A percentile compares a stretch with the other conserved stretches of the same genome.
These are phyloP conservation scores for Palythoa heliodiscus DNA, from an alignment of 92 coral and sea anemone species.

Conservation along the genomic window DNA sequence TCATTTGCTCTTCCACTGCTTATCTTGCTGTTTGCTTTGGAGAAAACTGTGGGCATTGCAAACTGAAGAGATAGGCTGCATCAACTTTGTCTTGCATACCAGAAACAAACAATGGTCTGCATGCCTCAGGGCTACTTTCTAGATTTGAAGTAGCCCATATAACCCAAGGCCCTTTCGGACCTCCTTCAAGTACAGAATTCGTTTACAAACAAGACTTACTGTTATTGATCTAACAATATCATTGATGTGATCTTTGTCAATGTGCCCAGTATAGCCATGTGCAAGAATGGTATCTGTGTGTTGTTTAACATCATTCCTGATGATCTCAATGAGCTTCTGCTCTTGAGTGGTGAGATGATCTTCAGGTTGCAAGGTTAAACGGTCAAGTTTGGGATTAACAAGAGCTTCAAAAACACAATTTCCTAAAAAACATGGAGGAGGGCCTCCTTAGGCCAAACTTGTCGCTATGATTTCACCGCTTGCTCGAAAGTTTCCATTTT, in stretches of 20 bases:
- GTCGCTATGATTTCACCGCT: slow-evolving; percentile 70
- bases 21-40: slow-evolving; percentile 26
- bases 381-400: slow-evolving; percentile 39
- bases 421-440: slow-evolving; percentile 64
- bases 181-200: slow-evolving; percentile 48
- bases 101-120: slow-evolving; percentile 55
- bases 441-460: slow-evolving; percentile 70
- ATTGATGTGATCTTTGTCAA: slow-evolving; percentile 27
- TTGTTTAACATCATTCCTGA: slow-evolving; percentile 22
- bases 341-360: slow-evolving; percentile 43
- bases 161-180: slow-evolving; percentile 41
- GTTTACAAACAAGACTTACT: slow-evolving; percentile 63
- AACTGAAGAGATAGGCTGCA: slow-evolving; percentile 32
- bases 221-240: slow-evolving; percentile 49
- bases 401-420: slow-evolving; percentile 61
- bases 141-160: slow-evolving; percentile 24
- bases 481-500: slow-evolving; percentile 59
- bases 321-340: slow-evolving; percentile 28
- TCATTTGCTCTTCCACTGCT: slow-evolving; percentile 32
- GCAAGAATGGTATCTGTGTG: slow-evolving; percentile 40
- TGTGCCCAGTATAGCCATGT: slow-evolving; percentile 52
- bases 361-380: slow-evolving; percentile 32
- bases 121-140: slow-evolving; percentile 24
- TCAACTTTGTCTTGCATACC: slow-evolving; percentile 34
- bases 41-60: slow-evolving; percentile 29